Conservation (phyloP, 2,888 invertebrate genomes). For the Brenthis daphne region DNA sequence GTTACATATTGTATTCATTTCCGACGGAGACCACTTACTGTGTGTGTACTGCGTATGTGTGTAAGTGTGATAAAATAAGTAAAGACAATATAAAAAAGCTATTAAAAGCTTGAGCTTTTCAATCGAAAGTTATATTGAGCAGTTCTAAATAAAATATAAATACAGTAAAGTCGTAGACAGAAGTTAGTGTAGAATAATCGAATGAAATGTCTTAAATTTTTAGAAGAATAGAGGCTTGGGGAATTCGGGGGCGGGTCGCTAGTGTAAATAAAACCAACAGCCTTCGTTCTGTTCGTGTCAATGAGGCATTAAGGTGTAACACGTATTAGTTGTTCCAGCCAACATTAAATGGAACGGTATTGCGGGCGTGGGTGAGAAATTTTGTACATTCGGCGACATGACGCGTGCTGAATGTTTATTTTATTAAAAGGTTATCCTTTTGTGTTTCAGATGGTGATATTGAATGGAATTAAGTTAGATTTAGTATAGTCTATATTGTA, state of each 20-base stretch:
- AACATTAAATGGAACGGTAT: conserved; percentile 56
- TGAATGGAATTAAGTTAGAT: no score
- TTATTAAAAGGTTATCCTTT: conserved; percentile 12
- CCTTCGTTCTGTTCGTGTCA: conserved; percentile 55
- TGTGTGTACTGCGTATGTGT: no score
- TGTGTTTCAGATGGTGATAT: neutral
- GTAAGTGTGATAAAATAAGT: no score
- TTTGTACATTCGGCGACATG: conserved; percentile 15
- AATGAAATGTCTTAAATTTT: neutral
- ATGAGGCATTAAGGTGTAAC: conserved; percentile 66
- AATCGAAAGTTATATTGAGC: no score
- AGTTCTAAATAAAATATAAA: no score
- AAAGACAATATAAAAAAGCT: no score
- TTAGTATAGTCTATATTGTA: no score
- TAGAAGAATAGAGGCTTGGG: neutral
- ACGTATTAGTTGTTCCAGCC: conserved; percentile 64
- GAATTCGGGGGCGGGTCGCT: neutral
- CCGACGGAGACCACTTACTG: no score
- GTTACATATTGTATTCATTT: no score
- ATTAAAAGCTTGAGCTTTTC: no score
- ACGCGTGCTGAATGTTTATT: conserved; percentile 14
- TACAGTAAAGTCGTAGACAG: no score
- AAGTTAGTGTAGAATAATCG: no score
- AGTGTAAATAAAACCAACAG: conserved; percentile 9
- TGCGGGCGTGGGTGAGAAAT: conserved; percentile 5